Base-by-base conservation (phyloP, 2,797 vertebrate species). In the Lagodon rhomboides region DNA sequence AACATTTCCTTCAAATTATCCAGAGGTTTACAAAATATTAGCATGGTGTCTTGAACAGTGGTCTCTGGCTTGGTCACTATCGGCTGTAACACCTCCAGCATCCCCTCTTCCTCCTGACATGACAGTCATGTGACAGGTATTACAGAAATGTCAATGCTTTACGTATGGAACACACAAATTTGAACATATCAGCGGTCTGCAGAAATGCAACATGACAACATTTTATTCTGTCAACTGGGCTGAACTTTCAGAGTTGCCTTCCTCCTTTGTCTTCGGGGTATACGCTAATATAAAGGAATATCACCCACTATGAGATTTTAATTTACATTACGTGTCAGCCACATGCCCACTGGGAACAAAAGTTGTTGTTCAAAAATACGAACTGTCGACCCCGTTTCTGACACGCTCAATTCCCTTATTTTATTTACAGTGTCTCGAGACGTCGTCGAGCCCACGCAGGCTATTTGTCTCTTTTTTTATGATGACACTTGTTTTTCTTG, bases 391-490 rank as follows among this genome's bases (percentile, higher is more conserved):
- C 64, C 69, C 59, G 54, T 55, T 81, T 75, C 54, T 67, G 58
- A 79, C 77, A 72, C 50, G 53, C 75, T 78, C 60, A 75, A 43
- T 79, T 80, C 46, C 55, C 62, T 77, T 79, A 30, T 84, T 87
- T 86, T 84, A 87, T 90, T 89, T 84, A 85, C 71, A 6, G 20
- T 34, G 23, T 80, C 69, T 41, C 49, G 72, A 88, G 79, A 84
- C 41, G 8, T 76, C 77, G 79, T 87, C 68, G 62, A 54, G 43
- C 74, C 34, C 34, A 51, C 47, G 4, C 56, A 50, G 44, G 73
- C 80, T 61, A 76, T 87, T 83, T 85, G 74, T 83, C 87, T 89
- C 59, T 63, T 74, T 85, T 79, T 87, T 89, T 78, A 87, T 59
- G 75, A 82, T 77, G 79, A 83, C 80, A 77, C 49, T 13, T 51